Evolutionary conservation across 2,888 invertebrate genomes (phyloP), one percentile per base, ranked within the genome.

Genomic region (Artemia sp.): DNA sequence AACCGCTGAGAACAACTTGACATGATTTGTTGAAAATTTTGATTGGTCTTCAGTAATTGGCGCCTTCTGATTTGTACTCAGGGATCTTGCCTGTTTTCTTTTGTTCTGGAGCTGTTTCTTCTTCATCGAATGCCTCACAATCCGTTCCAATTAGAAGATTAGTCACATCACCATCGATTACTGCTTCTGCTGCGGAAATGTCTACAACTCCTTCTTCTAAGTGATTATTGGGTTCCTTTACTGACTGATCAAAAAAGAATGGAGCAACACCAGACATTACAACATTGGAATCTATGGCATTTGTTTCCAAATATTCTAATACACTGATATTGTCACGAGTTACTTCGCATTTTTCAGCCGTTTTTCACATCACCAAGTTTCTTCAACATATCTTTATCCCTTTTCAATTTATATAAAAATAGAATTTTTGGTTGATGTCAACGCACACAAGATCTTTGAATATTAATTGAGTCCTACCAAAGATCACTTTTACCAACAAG

Each of bases 391-490:
- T 38, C 38, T 38, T 38, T 38, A 38, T 6, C 38, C 38, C 38
- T 38, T 38, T 6, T 38, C 38, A 38, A 38, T 38, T 38, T 38
- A 38, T 38, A 38, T 6, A 38, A 6, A 38, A 38, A 38, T 58
- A 8, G 58, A 58, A 58, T 58, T 14, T n/a, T 58, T 58, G 58
- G 8, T 58, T 58, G 58, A 58, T 14, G 58, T 8, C 58, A 58
- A 58, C 58, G 58, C 58, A 58, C n/a, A 58, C 58, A 58, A 58
- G 58, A 58, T 58, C 58, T 58, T 58, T 58, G 58, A 58, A 58
- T 58, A 58, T n/a, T 58, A 58, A 58, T 58, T 8, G 7, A 58
- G 58, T 58, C 58, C 8, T 58, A 9, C 58, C 58, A 58, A 58
- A 58, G 58, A 58, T 58, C 9, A 58, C 58, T 58, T 14, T 58